These are phyloP conservation scores for Heterotilapia buettikoferi DNA, from an alignment of 2,113 vertebrate species.

Conservation along the genomic window DNA sequence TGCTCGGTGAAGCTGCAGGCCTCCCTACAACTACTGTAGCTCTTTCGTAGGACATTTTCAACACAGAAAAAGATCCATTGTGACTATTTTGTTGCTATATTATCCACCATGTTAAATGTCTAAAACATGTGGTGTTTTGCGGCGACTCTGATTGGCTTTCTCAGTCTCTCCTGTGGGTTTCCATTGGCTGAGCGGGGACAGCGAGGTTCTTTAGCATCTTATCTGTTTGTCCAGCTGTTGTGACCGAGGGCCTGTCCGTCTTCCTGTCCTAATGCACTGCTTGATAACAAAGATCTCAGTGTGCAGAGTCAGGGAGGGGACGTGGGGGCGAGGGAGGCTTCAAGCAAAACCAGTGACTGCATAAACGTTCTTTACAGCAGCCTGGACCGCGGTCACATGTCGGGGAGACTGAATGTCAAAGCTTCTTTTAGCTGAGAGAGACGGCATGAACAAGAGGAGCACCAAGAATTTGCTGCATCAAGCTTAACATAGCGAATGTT, in stretches of 20 bases:
- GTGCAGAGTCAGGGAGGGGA: not conserved
- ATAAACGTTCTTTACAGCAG: not conserved
- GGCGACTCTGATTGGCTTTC: not conserved
- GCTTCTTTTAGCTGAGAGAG: not conserved
- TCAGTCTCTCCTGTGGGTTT: not conserved
- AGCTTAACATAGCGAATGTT: not conserved
- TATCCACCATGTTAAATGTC: not conserved
- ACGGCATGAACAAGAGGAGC: not conserved
- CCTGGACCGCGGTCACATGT: not conserved
- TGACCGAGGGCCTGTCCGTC: conserved; percentile 7
- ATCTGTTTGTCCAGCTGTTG: conserved; percentile 49
- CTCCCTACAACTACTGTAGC: not conserved
- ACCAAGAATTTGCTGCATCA: not conserved
- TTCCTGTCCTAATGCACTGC: conserved; percentile 35
- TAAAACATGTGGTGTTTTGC: not conserved
- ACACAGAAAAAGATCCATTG: not conserved
- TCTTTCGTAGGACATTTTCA: not conserved
- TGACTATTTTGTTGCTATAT: not conserved
- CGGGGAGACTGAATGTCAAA: not conserved
- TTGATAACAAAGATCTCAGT: conserved; percentile 55
- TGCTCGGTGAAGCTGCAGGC: fast-evolving
- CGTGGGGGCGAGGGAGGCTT: not conserved
- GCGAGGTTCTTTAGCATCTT: not conserved
- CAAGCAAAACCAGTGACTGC: not conserved
- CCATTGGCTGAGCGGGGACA: not conserved